phyloP scores from a whole-genome alignment of 2,888 invertebrate species.

The Chloroclystis v-ata region DNA sequence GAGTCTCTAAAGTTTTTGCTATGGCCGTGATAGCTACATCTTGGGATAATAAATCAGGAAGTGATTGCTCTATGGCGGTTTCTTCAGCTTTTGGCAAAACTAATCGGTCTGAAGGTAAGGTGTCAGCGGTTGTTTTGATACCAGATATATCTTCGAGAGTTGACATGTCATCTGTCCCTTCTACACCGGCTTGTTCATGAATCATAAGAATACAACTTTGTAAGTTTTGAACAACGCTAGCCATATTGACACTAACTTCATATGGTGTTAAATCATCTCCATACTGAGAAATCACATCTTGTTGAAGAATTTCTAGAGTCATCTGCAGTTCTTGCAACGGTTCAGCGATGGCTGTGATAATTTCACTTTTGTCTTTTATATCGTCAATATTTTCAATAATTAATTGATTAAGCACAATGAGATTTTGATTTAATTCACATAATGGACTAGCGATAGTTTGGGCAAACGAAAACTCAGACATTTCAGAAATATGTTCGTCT shows the following conservation, averaged over 20 bases:
- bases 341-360: constrained; percentile 61
- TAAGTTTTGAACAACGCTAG: constrained; percentile 57
- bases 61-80: constrained; percentile 37
- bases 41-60: constrained; percentile 32
- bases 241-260: constrained; percentile 51
- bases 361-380: constrained; percentile 44
- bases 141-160: constrained; percentile 78
- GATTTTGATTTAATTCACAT: constrained; percentile 56
- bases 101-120: constrained; percentile 56
- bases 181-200: constrained; percentile 66
- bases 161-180: constrained; percentile 73
- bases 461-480: constrained; percentile 63
- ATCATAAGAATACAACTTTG: constrained; percentile 69
- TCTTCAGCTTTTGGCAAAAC: constrained; percentile 50
- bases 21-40: constrained; percentile 38
- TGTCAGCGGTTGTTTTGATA: constrained; percentile 75
- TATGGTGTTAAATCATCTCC: constrained; percentile 46
- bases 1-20: constrained; percentile 55
- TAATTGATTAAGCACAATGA: constrained; percentile 53
- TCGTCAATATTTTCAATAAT: constrained; percentile 54
- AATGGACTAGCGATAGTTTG: constrained; percentile 56
- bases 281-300: constrained; percentile 65
- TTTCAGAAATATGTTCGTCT: constrained; percentile 47
- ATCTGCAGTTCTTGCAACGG: constrained; percentile 65
- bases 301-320: constrained; percentile 65